Evolutionary conservation across 1,140 invertebrate species (phyloP).

Genomic region (Drusus annulatus): DNA sequence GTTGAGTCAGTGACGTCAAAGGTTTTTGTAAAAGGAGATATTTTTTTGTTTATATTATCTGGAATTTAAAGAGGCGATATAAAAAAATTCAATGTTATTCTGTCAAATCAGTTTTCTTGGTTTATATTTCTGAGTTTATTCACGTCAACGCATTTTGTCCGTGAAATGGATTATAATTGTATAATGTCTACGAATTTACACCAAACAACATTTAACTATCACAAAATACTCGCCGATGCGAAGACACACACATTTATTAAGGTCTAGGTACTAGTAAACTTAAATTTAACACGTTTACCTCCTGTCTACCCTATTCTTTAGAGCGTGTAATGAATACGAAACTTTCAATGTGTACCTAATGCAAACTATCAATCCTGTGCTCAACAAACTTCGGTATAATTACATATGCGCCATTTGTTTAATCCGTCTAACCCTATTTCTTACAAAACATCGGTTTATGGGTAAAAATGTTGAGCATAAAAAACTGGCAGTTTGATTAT

Average conservation of each 20-base stretch:
- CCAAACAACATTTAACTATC: slow-evolving; percentile 17
- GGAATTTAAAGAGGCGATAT: too few relatives aligned
- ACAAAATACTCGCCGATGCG: not conserved
- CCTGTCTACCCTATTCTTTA: slow-evolving; percentile 34
- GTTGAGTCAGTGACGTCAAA: too few relatives aligned
- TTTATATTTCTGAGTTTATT: too few relatives aligned
- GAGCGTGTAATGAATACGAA: slow-evolving; percentile 56
- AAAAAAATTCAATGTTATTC: too few relatives aligned
- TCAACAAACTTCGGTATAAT: not conserved
- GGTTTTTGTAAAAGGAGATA: too few relatives aligned
- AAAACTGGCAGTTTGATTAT: too few relatives aligned
- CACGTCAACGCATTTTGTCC: not conserved
- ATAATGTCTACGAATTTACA: slow-evolving; percentile 19
- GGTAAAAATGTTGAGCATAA: too few relatives aligned
- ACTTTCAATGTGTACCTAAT: slow-evolving; percentile 50
- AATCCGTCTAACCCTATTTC: too few relatives aligned
- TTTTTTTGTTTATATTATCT: too few relatives aligned
- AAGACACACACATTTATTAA: slow-evolving; percentile 3
- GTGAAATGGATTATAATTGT: slow-evolving; percentile 5
- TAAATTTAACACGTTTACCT: slow-evolving; percentile 31
- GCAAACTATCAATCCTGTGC: slow-evolving; percentile 46
- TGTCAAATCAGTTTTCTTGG: too few relatives aligned
- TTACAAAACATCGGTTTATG: too few relatives aligned
- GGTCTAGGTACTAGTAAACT: not conserved
- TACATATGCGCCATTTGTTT: too few relatives aligned